Evolutionary conservation across 2,797 vertebrate genomes (phyloP), one percentile per base, ranked within the genome.

Genomic region (Falco novaeseelandiae): DNA sequence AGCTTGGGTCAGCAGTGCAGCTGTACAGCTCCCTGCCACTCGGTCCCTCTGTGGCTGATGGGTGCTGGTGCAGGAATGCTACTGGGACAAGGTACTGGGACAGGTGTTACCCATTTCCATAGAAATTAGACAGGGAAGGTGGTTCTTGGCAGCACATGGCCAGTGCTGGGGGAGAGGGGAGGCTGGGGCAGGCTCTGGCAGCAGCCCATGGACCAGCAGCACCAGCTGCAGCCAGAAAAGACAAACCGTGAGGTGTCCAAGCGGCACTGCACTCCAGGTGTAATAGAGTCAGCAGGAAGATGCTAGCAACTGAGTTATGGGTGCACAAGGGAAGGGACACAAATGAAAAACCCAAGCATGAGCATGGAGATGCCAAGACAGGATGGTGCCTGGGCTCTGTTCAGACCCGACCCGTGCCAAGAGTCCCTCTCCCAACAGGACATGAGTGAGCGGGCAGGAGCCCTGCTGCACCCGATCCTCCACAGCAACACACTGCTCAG

Each of bases 31-130:
- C 67, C 59, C 55, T 42, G n/a, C 9, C 62, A 65, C 23, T 10
- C 61, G 34, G 40, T 42, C 49, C 46, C 51, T 57, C 58, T 5
- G 5, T 0, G 0, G 38, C 36, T 0, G 0, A 44, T 0, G 0
- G 6, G 3, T 51, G 48, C 18, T 10, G 36, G 27, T 63, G 55
- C 30, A 70, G 54, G 9, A 49, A 15, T 0, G 0, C 57, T 19
- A 21, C 9, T 0, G 4, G 76, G 59, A 72, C 36, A 46, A 44
- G 15, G 52, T 10, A 58, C 27, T 54, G 25, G 55, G 55, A 49
- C 21, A 49, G 38, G 5, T 19, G 23, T 44, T 36, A 69, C 1
- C 29, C 49, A 18, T 51, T 57, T 58, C 40, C 58, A 52, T 0
- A 57, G 32, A 77, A 73, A 63, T 12, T 2, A 36, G 34, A 62